phyloP scores from a whole-genome alignment of 2,113 vertebrate genomes.

The Malurus cyaneus region DNA sequence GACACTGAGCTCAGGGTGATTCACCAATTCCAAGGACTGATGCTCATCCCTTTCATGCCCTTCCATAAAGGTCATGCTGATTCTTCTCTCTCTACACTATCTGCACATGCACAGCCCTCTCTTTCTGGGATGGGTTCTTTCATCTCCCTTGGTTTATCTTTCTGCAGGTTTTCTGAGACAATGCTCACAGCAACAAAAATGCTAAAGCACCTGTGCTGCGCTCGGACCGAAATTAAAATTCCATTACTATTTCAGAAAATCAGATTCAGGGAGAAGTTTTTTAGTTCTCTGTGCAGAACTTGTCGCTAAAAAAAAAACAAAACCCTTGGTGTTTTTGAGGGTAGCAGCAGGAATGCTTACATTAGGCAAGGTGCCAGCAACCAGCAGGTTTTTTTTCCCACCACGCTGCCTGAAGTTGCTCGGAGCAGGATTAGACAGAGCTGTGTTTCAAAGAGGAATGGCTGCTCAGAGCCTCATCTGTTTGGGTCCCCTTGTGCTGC shows the following conservation, averaged over 20 bases:
- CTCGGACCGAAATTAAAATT: not conserved
- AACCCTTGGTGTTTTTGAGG: not conserved
- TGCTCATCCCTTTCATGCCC: slow-evolving; percentile 36
- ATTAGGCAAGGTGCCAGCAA: slow-evolving; percentile 62
- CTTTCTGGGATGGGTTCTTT: slow-evolving; percentile 32
- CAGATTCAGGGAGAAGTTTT: not conserved
- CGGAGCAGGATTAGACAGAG: slow-evolving; percentile 24
- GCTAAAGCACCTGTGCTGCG: not conserved
- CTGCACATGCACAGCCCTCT: slow-evolving; percentile 34
- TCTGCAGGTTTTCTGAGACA: not conserved
- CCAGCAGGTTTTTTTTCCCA: slow-evolving; percentile 51
- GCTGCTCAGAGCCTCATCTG: slow-evolving; percentile 8
- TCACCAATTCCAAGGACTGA: slow-evolving; percentile 41
- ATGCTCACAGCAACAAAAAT: not conserved
- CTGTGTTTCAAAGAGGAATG: slow-evolving; percentile 48
- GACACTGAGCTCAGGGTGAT: slow-evolving; percentile 49
- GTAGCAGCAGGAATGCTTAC: slow-evolving; percentile 45
- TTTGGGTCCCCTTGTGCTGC: slow-evolving; percentile 9
- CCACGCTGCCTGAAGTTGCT: slow-evolving; percentile 41
- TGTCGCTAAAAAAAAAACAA: slow-evolving; percentile 8
- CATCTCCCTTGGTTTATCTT: slow-evolving; percentile 22
- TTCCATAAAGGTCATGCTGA: slow-evolving; percentile 44
- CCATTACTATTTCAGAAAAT: not conserved
- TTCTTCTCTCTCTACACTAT: slow-evolving; percentile 42
- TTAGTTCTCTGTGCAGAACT: slow-evolving; percentile 4